These are phyloP conservation scores for Syrphus vitripennis DNA, from an alignment of 2,888 invertebrate species.

Conservation along the genomic window DNA sequence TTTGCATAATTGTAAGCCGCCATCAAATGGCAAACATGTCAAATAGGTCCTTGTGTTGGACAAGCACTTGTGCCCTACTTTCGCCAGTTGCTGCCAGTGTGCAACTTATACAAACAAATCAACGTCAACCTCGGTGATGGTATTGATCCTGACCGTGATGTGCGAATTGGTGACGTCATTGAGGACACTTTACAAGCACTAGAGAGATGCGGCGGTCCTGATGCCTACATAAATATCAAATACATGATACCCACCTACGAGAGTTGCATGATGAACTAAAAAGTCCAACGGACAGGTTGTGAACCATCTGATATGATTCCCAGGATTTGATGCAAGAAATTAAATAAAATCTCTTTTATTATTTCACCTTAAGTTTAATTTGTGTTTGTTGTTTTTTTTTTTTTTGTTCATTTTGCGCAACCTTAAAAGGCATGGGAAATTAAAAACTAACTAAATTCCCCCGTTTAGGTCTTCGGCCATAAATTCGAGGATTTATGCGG, in stretches of 20 bases:
- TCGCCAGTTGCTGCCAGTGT: slow-evolving; percentile 93
- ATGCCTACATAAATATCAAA: slow-evolving; percentile 98
- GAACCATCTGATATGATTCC: neutral
- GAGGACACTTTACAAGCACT: slow-evolving; percentile 95
- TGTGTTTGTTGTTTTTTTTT: too few species aligned
- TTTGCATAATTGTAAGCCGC: slow-evolving; percentile 55
- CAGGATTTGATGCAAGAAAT: slow-evolving; percentile 1
- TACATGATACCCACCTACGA: slow-evolving; percentile 99
- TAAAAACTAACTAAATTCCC: slow-evolving; percentile 59
- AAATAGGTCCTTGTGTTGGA: slow-evolving; percentile 84
- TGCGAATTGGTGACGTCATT: slow-evolving; percentile 94
- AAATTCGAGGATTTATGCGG: slow-evolving; percentile 66
- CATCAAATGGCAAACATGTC: slow-evolving; percentile 58
- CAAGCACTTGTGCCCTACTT: slow-evolving; percentile 98
- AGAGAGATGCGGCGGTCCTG: slow-evolving; percentile 95
- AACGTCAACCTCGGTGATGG: slow-evolving; percentile 91
- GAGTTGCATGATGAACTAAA: slow-evolving; percentile 84
- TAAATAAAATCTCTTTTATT: slow-evolving; percentile 39
- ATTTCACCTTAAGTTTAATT: neutral
- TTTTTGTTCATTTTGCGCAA: too few species aligned
- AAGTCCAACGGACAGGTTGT: neutral
- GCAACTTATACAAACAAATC: slow-evolving; percentile 89
- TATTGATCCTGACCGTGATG: slow-evolving; percentile 92
- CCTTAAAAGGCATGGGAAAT: slow-evolving; percentile 50
- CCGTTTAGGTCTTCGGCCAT: slow-evolving; percentile 51